phyloP scores from a whole-genome alignment of 2,113 vertebrate species.

The Hypanus sabinus region DNA sequence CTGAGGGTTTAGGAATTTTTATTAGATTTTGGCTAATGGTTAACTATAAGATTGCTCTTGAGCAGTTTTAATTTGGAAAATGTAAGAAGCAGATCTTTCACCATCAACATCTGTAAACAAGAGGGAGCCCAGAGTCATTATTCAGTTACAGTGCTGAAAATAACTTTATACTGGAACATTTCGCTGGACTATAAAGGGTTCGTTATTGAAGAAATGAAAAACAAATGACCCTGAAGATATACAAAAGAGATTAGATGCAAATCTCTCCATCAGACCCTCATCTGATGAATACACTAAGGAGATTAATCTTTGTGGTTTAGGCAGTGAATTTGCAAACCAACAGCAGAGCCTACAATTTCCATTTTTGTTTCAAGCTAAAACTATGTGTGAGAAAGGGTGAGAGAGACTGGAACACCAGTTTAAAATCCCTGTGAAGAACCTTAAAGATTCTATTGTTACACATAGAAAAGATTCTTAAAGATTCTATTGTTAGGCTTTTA shows the following conservation, averaged over 20 bases:
- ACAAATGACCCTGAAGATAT: neutral
- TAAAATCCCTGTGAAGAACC: too few relatives aligned
- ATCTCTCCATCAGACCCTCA: neutral
- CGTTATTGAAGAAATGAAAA: neutral
- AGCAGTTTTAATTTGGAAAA: neutral
- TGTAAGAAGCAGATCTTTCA: too few relatives aligned
- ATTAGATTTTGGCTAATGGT: neutral
- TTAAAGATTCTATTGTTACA: too few relatives aligned
- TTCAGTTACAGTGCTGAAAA: neutral
- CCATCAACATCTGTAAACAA: too few relatives aligned
- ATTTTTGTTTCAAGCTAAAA: too few relatives aligned
- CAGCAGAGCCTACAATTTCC: neutral
- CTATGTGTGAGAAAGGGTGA: too few relatives aligned
- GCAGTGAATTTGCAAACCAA: neutral
- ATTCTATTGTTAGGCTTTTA: too few relatives aligned
- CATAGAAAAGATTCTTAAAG: too few relatives aligned
- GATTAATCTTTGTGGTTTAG: neutral
- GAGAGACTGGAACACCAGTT: too few relatives aligned
- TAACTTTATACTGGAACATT: neutral
- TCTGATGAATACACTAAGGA: neutral
- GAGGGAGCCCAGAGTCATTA: too few relatives aligned
- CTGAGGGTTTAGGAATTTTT: neutral
- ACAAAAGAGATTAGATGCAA: slow-evolving; percentile 1
- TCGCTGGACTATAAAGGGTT: neutral
- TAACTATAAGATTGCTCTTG: neutral